A percentile compares a stretch with the other conserved stretches of the same genome.
Conservation (phyloP, 1,140 invertebrate genomes). For the Apis laboriosa region DNA sequence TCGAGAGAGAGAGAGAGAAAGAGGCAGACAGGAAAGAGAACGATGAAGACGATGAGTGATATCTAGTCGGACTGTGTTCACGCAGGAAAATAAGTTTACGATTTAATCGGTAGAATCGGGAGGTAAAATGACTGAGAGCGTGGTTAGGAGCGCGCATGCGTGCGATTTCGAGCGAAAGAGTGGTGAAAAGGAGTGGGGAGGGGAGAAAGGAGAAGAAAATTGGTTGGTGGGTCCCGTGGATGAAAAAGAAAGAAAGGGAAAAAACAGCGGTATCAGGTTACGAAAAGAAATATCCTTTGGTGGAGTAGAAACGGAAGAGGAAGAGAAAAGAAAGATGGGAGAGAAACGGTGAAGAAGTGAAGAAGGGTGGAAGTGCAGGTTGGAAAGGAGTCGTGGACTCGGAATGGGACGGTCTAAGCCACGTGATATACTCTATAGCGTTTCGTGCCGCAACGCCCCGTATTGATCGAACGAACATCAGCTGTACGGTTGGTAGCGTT, state of each 20-base stretch:
- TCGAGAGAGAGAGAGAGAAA: too few relatives aligned
- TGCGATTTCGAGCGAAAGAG: too few relatives aligned
- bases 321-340: background rate
- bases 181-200: background rate
- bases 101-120: background rate
- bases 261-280: background rate
- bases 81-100: background rate
- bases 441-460: slow-evolving; percentile 74
- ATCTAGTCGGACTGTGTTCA: background rate
- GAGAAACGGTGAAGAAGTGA: background rate
- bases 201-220: background rate
- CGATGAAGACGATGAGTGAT: background rate
- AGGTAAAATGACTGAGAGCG: background rate
- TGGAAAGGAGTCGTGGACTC: slow-evolving; percentile 49
- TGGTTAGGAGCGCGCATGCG: background rate
- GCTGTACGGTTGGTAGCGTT: slow-evolving; percentile 73
- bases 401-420: slow-evolving; percentile 67
- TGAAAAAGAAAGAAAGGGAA: too few relatives aligned
- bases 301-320: background rate
- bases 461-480: slow-evolving; percentile 76
- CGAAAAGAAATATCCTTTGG: background rate
- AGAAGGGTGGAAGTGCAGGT: background rate
- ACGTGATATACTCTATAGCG: slow-evolving; percentile 71
- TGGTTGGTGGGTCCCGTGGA: background rate
- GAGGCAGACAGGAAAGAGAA: background rate